These are phyloP conservation scores for Lipophrys pholis DNA, from an alignment of 2,113 vertebrate genomes.

Conservation along the genomic window DNA sequence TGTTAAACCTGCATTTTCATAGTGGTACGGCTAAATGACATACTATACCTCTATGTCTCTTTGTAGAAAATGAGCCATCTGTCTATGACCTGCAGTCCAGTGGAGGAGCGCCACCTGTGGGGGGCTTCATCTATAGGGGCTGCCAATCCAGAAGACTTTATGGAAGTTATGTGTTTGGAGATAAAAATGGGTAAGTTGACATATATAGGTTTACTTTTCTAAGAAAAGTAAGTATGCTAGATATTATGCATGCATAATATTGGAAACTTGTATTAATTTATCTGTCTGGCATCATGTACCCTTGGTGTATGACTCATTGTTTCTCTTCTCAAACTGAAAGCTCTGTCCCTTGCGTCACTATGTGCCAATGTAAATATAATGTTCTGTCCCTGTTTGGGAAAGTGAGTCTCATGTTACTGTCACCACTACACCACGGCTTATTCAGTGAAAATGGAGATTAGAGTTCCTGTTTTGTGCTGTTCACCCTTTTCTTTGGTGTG, in stretches of 20 bases:
- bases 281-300: background rate
- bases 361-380: constrained; percentile 61
- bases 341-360: constrained; percentile 35
- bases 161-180: constrained; percentile 96
- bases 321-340: constrained; percentile 37
- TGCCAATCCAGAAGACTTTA: constrained; percentile 96
- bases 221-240: background rate
- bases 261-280: constrained; percentile 9
- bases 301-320: constrained; percentile 13
- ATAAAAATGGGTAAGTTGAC: constrained; percentile 90
- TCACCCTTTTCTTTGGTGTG: constrained; percentile 73
- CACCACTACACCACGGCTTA: constrained; percentile 35
- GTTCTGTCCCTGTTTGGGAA: constrained; percentile 46
- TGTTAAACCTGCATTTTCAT: too few relatives aligned
- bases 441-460: constrained; percentile 73
- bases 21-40: background rate
- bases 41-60: constrained; percentile 41
- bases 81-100: constrained; percentile 93
- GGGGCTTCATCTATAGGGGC: constrained; percentile 96
- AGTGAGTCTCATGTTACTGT: constrained; percentile 64
- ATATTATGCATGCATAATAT: constrained; percentile 1
- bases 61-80: constrained; percentile 93
- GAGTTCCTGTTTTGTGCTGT: constrained; percentile 61
- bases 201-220: background rate
- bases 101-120: constrained; percentile 90